Evolutionary conservation across 2,113 vertebrate species (phyloP), one percentile per base, ranked within the genome.

Genomic region (Pica pica): DNA sequence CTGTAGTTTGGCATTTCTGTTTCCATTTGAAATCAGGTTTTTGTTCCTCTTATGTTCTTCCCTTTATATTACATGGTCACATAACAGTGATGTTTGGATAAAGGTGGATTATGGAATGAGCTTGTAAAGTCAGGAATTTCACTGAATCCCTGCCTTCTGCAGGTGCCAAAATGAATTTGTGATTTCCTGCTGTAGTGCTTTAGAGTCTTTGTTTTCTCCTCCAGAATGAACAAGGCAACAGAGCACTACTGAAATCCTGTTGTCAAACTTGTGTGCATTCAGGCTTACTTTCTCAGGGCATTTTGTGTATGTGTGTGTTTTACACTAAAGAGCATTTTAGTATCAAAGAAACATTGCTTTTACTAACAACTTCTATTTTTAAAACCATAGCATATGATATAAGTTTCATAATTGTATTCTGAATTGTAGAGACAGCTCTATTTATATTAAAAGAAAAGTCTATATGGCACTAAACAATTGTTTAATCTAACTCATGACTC

Each of bases 101-200:
- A 22, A 37, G 37, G 10, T 85, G 77, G 26, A 55, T 50, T 83
- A 47, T 1, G 2, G 56, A 37, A 44, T 52, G 61, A 70, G 56
- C 52, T 55, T 79, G 56, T 70, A 5, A 84, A 82, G 81, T 42
- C 22, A 61, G 59, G 76, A 61, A 59, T 49, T 82, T 46, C 46
- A 3, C 7, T 60, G 44, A 69, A 64, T 88, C 46, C 3, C 37
- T 74, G 31, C 67, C 74, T 95, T 88, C 35, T 90, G 22, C 64
- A 77, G 35, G 19, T 89, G 42, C 63, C 20, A 44, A 81, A 81
- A 57, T 13, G 42, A 59, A 59, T 37, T 60, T 42, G 42, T 39
- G 35, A 71, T 87, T 94, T 93, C 78, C 78, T 87, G 23, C 44
- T 73, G 59, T n/a, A 69, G 30, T 68, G 44, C 13, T 91, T 78